Base-by-base conservation (phyloP, 2,113 vertebrate species). In the Kryptolebias marmoratus region DNA sequence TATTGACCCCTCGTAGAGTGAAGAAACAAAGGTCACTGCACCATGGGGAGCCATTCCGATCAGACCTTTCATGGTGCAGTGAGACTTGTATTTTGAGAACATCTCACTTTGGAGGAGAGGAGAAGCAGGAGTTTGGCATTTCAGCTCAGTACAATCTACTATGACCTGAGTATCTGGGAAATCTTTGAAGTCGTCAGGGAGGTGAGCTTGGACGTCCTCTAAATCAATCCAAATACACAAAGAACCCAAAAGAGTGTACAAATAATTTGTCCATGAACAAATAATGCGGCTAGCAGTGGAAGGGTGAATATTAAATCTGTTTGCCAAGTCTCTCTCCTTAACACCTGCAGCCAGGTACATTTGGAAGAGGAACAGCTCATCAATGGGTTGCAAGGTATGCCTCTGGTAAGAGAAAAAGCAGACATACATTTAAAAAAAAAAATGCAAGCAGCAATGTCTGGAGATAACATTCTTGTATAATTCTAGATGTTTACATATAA, bases 1-100 rank as follows among this genome's bases (percentile, higher is more conserved):
- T 2, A 68, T 32, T 14, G 53, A 79, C 6, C 28, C 68, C 15
- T 11, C 53, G 50, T 48, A 66, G 0, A 61, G 31, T 4, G 36
- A 4, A 9, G 70, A 80, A n/a, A 69, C 12, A 44, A 64, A 69
- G 11, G 65, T 64, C 5, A 59, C 45, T 13, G 64, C 52, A 16
- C 77, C 44, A 22, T 22, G 22, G 22, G 22, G 22, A 22, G 22
- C 22, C 22, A 22, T 22, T 22, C 22, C 22, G 22, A 65, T n/a
- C 48, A 65, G 48, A 32, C 30, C 63, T 65, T n/a, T 65, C 30
- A 65, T 15, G 1, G 63, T 65, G 48, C 18, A 53, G 63, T 36
- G 30, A 4, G 63, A 52, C 11, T 36, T 50, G 15, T 64, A 36
- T 13, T 5, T 13, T 30, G 63, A 32, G 30, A 22, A 22, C 18